phyloP scores from a whole-genome alignment of 2,113 vertebrate genomes.

The Cynoglossus semilaevis region DNA sequence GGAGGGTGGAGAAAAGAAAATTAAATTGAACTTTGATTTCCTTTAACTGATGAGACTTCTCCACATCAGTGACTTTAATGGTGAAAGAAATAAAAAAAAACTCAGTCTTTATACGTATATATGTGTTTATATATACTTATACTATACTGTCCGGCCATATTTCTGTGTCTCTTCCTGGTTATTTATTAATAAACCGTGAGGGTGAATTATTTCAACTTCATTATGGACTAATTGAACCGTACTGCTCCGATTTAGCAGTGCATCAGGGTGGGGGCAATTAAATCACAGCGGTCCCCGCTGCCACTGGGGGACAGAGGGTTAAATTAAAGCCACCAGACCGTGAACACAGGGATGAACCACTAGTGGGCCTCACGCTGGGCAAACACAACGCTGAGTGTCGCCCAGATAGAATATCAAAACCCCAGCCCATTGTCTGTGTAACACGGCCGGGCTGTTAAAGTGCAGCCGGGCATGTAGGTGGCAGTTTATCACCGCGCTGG shows the following conservation, averaged over 20 bases:
- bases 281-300: constrained; percentile 30
- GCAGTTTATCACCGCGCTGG: constrained; percentile 68
- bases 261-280: constrained; percentile 33
- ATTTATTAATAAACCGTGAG: constrained; percentile 21
- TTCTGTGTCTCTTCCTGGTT: no score
- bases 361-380: constrained; percentile 37
- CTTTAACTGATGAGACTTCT: no score
- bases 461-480: constrained; percentile 61
- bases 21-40: no score
- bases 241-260: constrained; percentile 25
- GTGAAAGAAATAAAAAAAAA: no score
- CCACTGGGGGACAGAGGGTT: constrained; percentile 38
- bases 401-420: constrained; percentile 72
- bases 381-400: constrained; percentile 35
- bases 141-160: no score
- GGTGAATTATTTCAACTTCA: constrained; percentile 22
- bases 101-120: no score
- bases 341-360: constrained; percentile 42
- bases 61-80: no score
- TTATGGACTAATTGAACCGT: constrained; percentile 22
- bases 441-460: constrained; percentile 57
- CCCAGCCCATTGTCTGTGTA: constrained; percentile 58
- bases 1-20: no score
- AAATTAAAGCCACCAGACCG: constrained; percentile 57
- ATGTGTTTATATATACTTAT: no score